Conservation (phyloP, 1,140 invertebrate species). For the Acromyrmex heyeri region DNA sequence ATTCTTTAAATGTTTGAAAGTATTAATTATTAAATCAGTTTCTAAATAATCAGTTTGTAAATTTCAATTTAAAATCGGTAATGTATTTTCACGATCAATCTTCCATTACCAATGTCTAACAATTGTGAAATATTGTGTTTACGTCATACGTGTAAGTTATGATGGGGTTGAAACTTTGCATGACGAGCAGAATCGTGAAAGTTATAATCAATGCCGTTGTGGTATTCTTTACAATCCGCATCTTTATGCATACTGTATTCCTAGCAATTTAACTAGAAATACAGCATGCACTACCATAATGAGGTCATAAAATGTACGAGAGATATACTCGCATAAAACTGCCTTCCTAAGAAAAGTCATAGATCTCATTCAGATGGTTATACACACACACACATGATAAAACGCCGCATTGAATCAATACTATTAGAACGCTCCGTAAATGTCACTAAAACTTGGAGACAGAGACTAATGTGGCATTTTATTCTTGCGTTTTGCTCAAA, state of each 20-base stretch:
- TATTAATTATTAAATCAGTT: not conserved
- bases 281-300: slow-evolving; percentile 42
- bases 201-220: slow-evolving; percentile 59
- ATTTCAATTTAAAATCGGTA: not conserved
- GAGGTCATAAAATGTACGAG: slow-evolving; percentile 39
- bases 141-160: slow-evolving; percentile 4
- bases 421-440: slow-evolving; percentile 34
- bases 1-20: not conserved
- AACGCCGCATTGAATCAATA: slow-evolving; percentile 40
- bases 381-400: slow-evolving; percentile 28
- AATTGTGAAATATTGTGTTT: slow-evolving; percentile 51
- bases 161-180: not conserved
- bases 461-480: slow-evolving; percentile 40
- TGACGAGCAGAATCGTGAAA: slow-evolving; percentile 16
- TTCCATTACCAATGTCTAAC: not conserved
- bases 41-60: not conserved
- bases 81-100: slow-evolving; percentile 30
- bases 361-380: slow-evolving; percentile 46
- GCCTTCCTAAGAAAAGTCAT: slow-evolving; percentile 52
- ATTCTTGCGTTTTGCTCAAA: slow-evolving; percentile 16
- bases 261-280: not conserved
- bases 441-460: slow-evolving; percentile 36
- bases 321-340: slow-evolving; percentile 54
- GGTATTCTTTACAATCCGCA: slow-evolving; percentile 6
- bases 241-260: slow-evolving; percentile 48